A percentile compares a stretch with the other conserved stretches of the same genome.
These are phyloP conservation scores for Pseudorasbora parva DNA, from an alignment of 2,113 vertebrate genomes.

Conservation along the genomic window DNA sequence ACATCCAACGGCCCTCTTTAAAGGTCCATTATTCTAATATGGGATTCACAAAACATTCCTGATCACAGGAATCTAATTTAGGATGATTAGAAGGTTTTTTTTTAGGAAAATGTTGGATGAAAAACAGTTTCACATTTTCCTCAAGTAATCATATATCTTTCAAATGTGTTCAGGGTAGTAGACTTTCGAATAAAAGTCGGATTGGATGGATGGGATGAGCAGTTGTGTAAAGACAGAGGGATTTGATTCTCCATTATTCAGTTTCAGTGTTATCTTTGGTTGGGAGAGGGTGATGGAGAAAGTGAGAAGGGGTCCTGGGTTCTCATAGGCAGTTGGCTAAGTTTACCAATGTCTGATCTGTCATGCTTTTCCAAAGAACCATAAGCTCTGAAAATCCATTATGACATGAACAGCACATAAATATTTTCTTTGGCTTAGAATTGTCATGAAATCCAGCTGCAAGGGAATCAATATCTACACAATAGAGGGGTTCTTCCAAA, in stretches of 20 bases:
- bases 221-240: neutral
- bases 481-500: constrained; percentile 11
- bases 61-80: neutral
- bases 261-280: neutral
- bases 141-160: neutral
- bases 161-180: neutral
- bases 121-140: neutral
- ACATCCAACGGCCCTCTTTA: neutral
- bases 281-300: neutral
- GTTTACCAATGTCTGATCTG: constrained; percentile 58
- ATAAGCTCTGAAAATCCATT: constrained; percentile 35
- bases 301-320: neutral
- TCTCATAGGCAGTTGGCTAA: constrained; percentile 42
- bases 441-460: constrained; percentile 30
- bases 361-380: constrained; percentile 32
- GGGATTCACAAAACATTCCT: neutral
- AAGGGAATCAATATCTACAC: constrained; percentile 9
- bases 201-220: neutral
- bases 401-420: constrained; percentile 49
- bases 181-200: neutral
- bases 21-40: neutral
- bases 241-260: neutral
- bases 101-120: constrained; percentile 31
- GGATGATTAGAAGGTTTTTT: neutral
- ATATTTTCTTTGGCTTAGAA: constrained; percentile 60